These are phyloP conservation scores for Melipona quadrifasciata DNA, from an alignment of 1,140 invertebrate genomes.

Conservation along the genomic window DNA sequence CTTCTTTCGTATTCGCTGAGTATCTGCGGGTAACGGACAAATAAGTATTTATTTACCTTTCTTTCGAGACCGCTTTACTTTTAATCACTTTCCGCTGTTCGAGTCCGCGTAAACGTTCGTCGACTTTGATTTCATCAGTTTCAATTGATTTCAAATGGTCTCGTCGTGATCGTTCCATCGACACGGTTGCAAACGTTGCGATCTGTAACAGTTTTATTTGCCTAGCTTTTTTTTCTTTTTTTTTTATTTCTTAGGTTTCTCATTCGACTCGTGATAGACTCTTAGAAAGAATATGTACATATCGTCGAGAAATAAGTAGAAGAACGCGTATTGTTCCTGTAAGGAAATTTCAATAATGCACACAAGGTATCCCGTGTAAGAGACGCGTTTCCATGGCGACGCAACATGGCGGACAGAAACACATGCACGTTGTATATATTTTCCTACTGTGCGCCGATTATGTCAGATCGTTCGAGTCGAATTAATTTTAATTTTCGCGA, in stretches of 20 bases:
- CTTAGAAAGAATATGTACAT: too few relatives aligned
- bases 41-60: not conserved
- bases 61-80: not conserved
- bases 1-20: not conserved
- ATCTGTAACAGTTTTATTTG: too few relatives aligned
- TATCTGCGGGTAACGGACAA: not conserved
- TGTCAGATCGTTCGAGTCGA: not conserved
- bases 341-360: not conserved
- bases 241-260: too few relatives aligned
- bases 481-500: not conserved
- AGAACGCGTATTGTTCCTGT: not conserved
- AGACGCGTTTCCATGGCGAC: constrained; percentile 6
- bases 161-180: too few relatives aligned
- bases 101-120: not conserved
- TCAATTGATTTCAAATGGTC: not conserved
- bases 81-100: rapidly evolving
- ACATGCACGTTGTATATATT: not conserved
- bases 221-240: not conserved
- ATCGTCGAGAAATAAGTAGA: not conserved
- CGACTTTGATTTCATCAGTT: not conserved
- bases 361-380: not conserved
- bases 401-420: not conserved
- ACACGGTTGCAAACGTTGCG: too few relatives aligned
- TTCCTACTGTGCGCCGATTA: rapidly evolving
- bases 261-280: too few relatives aligned